Evolutionary conservation across 2,888 invertebrate genomes (phyloP).

Genomic region (Ormyrus nitidulus): DNA sequence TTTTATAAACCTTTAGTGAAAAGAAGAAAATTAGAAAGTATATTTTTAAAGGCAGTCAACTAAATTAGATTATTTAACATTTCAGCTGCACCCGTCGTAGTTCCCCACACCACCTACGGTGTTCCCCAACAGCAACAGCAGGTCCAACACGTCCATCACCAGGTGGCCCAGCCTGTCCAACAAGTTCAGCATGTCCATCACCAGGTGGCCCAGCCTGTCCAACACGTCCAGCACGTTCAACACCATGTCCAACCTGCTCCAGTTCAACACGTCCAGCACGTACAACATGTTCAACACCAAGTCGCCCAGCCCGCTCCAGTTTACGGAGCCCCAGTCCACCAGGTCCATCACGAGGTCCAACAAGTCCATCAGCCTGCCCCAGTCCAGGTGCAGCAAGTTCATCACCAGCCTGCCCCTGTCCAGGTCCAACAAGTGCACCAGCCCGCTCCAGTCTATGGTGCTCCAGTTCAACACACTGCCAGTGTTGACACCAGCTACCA

Average conservation of each 20-base stretch:
- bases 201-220: too few relatives aligned
- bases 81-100: neutral
- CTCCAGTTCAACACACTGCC: neutral
- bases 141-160: neutral
- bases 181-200: neutral
- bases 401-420: constrained; percentile 1
- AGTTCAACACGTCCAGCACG: too few relatives aligned
- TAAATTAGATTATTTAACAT: too few relatives aligned
- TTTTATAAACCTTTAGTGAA: too few relatives aligned
- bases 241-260: too few relatives aligned
- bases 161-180: neutral
- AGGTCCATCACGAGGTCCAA: neutral
- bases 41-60: too few relatives aligned
- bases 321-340: constrained; percentile 15
- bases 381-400: neutral
- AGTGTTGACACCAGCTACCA: neutral
- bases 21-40: too few relatives aligned
- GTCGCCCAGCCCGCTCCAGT: constrained; percentile 25
- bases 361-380: neutral
- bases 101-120: neutral
- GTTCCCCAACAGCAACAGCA: neutral
- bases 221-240: too few relatives aligned
- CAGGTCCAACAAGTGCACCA: constrained; percentile 26
- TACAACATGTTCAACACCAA: neutral
- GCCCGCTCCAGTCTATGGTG: constrained; percentile 12